Conservation (phyloP, 2,113 vertebrate species). For the Odocoileus virginianus region DNA sequence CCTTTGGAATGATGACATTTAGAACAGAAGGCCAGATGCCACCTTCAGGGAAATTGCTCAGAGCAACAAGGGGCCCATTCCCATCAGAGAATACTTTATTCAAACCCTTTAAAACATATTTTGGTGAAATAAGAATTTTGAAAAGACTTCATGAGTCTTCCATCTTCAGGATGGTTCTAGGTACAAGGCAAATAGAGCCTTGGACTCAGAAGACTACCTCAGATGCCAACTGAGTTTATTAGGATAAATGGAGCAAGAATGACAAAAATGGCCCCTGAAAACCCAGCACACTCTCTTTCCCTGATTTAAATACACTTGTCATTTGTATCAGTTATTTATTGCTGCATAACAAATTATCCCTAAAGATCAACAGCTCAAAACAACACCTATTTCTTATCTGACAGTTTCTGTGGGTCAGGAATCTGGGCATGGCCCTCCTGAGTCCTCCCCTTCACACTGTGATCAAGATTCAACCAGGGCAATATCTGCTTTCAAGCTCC, state of each 20-base stretch:
- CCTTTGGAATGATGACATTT: neutral
- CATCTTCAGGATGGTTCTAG: neutral
- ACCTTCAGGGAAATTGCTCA: neutral
- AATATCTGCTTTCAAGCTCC: neutral
- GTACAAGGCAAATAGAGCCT: neutral
- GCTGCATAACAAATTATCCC: neutral
- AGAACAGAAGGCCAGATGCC: neutral
- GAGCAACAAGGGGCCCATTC: neutral
- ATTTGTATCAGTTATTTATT: neutral
- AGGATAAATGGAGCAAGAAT: neutral
- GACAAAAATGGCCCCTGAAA: neutral
- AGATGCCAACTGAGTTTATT: neutral
- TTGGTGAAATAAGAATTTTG: neutral
- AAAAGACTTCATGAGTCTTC: neutral
- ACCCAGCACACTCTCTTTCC: neutral
- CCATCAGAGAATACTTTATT: neutral
- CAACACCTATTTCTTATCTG: neutral
- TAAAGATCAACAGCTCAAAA: neutral
- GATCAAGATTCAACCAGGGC: neutral
- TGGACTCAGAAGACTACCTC: neutral
- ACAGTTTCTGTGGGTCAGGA: neutral
- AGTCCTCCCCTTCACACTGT: neutral
- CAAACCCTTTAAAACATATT: neutral
- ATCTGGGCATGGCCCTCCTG: neutral
- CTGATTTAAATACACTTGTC: neutral